Conservation (phyloP, 2,888 invertebrate genomes). For the Carterocephalus palaemon region DNA sequence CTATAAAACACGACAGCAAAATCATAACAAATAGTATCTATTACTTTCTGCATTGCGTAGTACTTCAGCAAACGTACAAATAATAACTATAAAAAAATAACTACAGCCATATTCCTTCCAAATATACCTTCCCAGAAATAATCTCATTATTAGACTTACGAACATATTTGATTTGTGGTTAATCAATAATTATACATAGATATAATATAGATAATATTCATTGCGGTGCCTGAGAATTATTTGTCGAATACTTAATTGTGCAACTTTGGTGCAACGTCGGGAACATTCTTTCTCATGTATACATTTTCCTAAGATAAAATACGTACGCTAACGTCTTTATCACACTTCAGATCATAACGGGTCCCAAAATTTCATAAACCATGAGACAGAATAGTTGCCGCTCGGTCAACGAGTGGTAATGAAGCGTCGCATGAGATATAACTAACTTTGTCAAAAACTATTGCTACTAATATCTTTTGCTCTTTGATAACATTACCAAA, state of each 20-base stretch:
- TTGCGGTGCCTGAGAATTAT: constrained; percentile 37
- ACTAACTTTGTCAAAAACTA: constrained; percentile 48
- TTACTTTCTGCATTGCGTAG: constrained; percentile 11
- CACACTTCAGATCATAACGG: constrained; percentile 42
- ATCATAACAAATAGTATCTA: constrained; percentile 1
- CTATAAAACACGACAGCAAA: constrained; percentile 13
- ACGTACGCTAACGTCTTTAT: constrained; percentile 45
- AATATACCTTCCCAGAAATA: constrained; percentile 18
- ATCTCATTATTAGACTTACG: constrained; percentile 24
- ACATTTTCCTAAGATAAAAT: constrained; percentile 31
- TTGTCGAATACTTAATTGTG: constrained; percentile 50
- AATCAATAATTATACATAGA: constrained; percentile 25
- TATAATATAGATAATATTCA: constrained; percentile 30
- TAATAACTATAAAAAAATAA: constrained; percentile 16
- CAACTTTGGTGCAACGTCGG: constrained; percentile 60
- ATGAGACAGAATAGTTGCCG: constrained; percentile 65
- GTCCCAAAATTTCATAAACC: constrained; percentile 53
- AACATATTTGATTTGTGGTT: constrained; percentile 17
- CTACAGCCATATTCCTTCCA: constrained; percentile 16
- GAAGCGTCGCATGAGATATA: constrained; percentile 60
- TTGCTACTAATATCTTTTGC: no score
- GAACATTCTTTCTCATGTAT: constrained; percentile 58
- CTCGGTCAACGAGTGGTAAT: constrained; percentile 63
- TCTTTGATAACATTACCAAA: no score
- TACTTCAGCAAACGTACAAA: constrained; percentile 13